Evolutionary conservation across 2,888 invertebrate species (phyloP).

Genomic region (Agrochola lychnidis): DNA sequence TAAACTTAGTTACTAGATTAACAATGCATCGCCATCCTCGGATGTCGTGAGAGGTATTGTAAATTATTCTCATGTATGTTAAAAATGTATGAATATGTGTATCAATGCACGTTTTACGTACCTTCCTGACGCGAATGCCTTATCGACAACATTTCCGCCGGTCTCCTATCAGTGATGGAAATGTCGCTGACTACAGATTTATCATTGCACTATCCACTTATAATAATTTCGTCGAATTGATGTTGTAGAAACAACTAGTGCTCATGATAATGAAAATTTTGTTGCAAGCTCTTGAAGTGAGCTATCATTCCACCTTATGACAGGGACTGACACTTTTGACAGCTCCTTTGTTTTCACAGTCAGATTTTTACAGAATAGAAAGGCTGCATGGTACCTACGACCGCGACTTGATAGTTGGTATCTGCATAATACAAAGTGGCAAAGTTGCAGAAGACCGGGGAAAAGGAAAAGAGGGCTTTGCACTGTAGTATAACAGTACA

Average conservation of each 20-base stretch:
- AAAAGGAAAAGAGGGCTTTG: not conserved
- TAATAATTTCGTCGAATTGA: not conserved
- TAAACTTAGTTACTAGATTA: not conserved
- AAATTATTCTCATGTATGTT: conserved; percentile 29
- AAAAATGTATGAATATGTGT: conserved; percentile 19
- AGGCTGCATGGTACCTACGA: not conserved
- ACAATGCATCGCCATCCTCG: conserved; percentile 16
- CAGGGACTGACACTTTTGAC: too few species aligned
- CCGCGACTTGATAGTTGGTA: too few species aligned
- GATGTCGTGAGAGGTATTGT: conserved; percentile 30
- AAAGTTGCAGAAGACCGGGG: not conserved
- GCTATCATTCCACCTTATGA: not conserved
- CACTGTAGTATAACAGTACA: not conserved
- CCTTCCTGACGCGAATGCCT: conserved; percentile 32
- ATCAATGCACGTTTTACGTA: conserved; percentile 18
- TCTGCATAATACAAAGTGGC: too few species aligned
- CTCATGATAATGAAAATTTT: too few species aligned
- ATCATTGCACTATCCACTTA: not conserved
- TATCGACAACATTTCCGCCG: conserved; percentile 30
- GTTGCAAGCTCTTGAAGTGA: not conserved
- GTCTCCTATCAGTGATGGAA: not conserved
- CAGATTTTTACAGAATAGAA: not conserved
- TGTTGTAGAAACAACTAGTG: not conserved
- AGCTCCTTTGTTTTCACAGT: not conserved
- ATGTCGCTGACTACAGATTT: not conserved